Evolutionary conservation across 1,140 invertebrate genomes (phyloP).

Genomic region (Rhyzopertha dominica): DNA sequence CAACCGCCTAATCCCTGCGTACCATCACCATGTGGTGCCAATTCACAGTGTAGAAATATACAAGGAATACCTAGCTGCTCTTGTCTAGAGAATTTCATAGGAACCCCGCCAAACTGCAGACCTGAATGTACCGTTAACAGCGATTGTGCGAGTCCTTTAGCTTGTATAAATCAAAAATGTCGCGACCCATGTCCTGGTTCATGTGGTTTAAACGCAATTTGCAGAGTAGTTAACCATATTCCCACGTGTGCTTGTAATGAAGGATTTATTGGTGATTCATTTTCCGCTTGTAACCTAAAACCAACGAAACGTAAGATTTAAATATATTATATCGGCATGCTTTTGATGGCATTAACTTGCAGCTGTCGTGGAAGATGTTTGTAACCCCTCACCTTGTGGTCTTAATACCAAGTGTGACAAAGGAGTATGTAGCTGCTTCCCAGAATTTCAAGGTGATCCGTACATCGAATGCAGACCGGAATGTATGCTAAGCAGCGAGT

Average conservation of each 20-base stretch:
- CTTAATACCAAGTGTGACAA: slow-evolving; percentile 45
- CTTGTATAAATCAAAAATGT: slow-evolving; percentile 61
- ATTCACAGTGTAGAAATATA: slow-evolving; percentile 60
- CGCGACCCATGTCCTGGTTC: slow-evolving; percentile 63
- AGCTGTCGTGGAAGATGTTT: too few relatives aligned
- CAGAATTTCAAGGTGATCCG: slow-evolving; percentile 51
- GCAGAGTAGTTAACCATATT: slow-evolving; percentile 58
- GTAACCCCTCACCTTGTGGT: slow-evolving; percentile 50
- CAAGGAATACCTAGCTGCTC: slow-evolving; percentile 57
- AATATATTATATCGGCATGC: too few relatives aligned
- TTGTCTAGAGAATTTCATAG: slow-evolving; percentile 59
- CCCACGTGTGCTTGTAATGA: slow-evolving; percentile 60
- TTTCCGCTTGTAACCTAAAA: slow-evolving; percentile 53
- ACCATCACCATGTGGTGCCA: slow-evolving; percentile 65
- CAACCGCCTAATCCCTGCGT: slow-evolving; percentile 54
- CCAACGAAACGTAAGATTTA: slow-evolving; percentile 47
- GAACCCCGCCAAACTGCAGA: slow-evolving; percentile 64
- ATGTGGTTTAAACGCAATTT: slow-evolving; percentile 59
- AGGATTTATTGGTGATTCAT: slow-evolving; percentile 66
- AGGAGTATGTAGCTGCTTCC: slow-evolving; percentile 48
- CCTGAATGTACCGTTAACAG: slow-evolving; percentile 64
- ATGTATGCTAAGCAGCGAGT: slow-evolving; percentile 57
- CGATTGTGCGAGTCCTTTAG: slow-evolving; percentile 55
- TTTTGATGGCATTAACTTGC: not conserved
- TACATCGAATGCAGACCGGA: slow-evolving; percentile 54